Evolutionary conservation across 2,888 invertebrate genomes (phyloP).

Genomic region (Diaphora mendica): DNA sequence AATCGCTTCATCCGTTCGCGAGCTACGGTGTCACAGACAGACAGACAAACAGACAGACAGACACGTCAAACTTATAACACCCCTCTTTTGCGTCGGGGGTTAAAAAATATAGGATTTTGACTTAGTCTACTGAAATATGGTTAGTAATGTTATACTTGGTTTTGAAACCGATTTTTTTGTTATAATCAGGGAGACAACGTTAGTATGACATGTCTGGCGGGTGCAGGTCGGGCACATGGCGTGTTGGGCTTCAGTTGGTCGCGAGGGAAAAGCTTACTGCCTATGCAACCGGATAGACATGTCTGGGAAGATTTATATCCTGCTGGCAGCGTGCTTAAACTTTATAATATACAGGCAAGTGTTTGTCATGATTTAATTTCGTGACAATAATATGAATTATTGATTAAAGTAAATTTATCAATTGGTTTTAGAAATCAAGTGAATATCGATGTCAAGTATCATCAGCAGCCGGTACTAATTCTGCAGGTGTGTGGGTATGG

Average conservation of each 20-base stretch:
- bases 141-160: neutral
- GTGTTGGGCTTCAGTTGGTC: constrained; percentile 94
- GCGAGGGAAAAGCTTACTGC: constrained; percentile 91
- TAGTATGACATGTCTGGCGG: constrained; percentile 90
- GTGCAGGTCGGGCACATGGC: constrained; percentile 87
- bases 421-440: constrained; percentile 88
- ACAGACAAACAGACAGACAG: no score
- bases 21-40: no score
- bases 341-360: constrained; percentile 92
- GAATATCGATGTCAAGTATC: constrained; percentile 92
- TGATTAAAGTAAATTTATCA: neutral
- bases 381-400: neutral
- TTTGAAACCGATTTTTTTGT: neutral
- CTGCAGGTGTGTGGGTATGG: constrained; percentile 88
- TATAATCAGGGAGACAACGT: constrained; percentile 86
- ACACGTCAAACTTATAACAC: no score
- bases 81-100: no score
- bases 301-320: constrained; percentile 95
- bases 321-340: constrained; percentile 92
- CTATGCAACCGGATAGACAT: constrained; percentile 90
- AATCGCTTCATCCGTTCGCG: no score
- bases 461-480: constrained; percentile 80
- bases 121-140: neutral
- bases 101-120: neutral
- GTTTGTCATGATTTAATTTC: neutral